Evolutionary conservation across 1,140 invertebrate species (phyloP), one percentile per base, ranked within the genome.

Genomic region (Caenorhabditis tropicalis): DNA sequence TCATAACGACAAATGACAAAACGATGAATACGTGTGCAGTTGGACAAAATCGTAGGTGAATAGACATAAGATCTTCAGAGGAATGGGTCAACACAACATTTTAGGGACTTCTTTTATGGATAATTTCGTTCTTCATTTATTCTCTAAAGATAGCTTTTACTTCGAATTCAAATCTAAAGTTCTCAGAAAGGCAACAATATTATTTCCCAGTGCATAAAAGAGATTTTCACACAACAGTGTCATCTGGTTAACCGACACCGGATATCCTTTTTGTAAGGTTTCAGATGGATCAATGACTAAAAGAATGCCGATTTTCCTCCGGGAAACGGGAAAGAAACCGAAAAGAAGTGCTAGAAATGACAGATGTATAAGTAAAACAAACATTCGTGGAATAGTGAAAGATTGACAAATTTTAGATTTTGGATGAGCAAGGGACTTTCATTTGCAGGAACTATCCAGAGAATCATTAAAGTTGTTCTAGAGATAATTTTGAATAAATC

Each of bases 1-100:
- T 9, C 31, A 70, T 70, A 70, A 70, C 60, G 31, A 70, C 60
- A 33, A 70, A 58, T n/a, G n/a, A 27, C n/a, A n/a, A n/a, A n/a
- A n/a, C n/a, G n/a, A n/a, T n/a, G n/a, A n/a, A n/a, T n/a, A n/a
- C n/a, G n/a, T n/a, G 56, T 60, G 29, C 33, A 70, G 31, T 70
- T 36, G 12, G 39, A n/a, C 39, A 70, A 70, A n/a, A n/a, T 70
- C 60, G 39, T 15, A 70, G 19, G 21, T 39, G 60, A 33, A 70
- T n/a, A 70, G 33, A 70, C 49, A 51, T 16, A 21, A 51, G 21
- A 21, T n/a, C 16, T n/a, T n/a, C n/a, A n/a, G 21, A 46, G 49
- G n/a, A 51, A 51, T 51, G 12, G 19, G 49, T 16, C 7, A 16
- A 46, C 10, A 9, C 43, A n/a, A 51, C 19, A 51, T n/a, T 16